Percentiles rank a stretch among this genome's conserved stretches.
Conservation (phyloP, 2,888 invertebrate genomes). For the Amphipyra berbera region DNA sequence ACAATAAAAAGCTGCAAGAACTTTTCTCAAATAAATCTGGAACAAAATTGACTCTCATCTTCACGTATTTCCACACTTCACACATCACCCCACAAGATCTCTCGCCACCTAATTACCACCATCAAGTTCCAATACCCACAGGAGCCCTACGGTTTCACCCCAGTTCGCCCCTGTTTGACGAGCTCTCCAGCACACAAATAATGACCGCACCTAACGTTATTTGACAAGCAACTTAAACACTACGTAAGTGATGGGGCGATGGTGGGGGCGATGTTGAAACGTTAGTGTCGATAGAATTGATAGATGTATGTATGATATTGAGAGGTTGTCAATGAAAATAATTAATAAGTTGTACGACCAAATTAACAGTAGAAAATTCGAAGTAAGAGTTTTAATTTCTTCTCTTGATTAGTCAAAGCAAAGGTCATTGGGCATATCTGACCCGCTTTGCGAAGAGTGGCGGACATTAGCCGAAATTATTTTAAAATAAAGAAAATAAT, state of each 20-base stretch:
- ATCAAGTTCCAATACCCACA: constrained; percentile 42
- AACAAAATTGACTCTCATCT: constrained; percentile 3
- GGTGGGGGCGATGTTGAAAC: constrained; percentile 20
- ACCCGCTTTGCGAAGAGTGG: too few relatives aligned
- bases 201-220: constrained; percentile 71
- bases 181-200: constrained; percentile 66
- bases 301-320: too few relatives aligned
- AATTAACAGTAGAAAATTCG: too few relatives aligned
- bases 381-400: too few relatives aligned
- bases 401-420: too few relatives aligned
- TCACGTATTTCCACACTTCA: constrained; percentile 21
- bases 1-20: neutral
- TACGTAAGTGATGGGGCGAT: constrained; percentile 29
- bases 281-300: neutral
- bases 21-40: constrained; percentile 31
- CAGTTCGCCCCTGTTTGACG: constrained; percentile 59
- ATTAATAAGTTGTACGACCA: too few relatives aligned
- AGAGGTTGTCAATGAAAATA: too few relatives aligned
- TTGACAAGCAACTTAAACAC: constrained; percentile 62
- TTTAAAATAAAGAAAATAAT: too few relatives aligned
- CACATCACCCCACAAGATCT: constrained; percentile 12
- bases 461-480: too few relatives aligned
- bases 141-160: constrained; percentile 57
- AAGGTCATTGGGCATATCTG: too few relatives aligned
- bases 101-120: constrained; percentile 46